Evolutionary conservation across 2,888 invertebrate genomes (phyloP).

Genomic region (Pseudococcus viburni): DNA sequence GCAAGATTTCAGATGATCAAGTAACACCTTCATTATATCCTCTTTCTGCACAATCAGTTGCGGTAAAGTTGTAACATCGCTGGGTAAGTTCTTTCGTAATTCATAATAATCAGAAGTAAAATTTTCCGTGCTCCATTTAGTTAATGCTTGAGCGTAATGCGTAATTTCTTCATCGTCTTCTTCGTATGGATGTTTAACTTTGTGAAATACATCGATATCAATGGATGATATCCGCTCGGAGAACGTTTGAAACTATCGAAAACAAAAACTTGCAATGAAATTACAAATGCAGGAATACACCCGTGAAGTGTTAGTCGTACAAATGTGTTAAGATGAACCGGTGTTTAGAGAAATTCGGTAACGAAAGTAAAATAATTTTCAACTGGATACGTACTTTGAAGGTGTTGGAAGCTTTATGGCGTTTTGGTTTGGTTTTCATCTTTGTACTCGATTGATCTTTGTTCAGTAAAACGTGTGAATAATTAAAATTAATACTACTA

Average conservation of each 20-base stretch:
- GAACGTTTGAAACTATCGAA: conserved; percentile 86
- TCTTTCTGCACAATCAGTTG: conserved; percentile 88
- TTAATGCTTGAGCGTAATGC: conserved; percentile 84
- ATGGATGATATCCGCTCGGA: conserved; percentile 88
- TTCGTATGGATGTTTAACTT: conserved; percentile 84
- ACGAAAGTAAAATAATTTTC: background rate
- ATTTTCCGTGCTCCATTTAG: conserved; percentile 92
- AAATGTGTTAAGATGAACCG: background rate
- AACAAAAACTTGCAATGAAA: conserved; percentile 61
- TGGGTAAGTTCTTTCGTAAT: conserved; percentile 83
- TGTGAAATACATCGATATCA: conserved; percentile 89
- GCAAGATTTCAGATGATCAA: conserved; percentile 81
- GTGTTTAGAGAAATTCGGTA: background rate
- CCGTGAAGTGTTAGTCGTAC: no score
- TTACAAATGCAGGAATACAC: conserved; percentile 27
- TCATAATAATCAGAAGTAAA: conserved; percentile 85
- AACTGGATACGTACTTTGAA: conserved; percentile 78
- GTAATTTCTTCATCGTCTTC: conserved; percentile 79
- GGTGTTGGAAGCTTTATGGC: conserved; percentile 83
- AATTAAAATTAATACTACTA: background rate
- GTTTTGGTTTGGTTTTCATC: conserved; percentile 81
- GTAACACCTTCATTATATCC: conserved; percentile 80
- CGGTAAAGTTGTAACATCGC: conserved; percentile 83
- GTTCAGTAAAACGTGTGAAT: background rate
- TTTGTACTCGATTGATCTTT: background rate